Conservation (phyloP, 2,888 invertebrate genomes). For the Drosophila prolongata region DNA sequence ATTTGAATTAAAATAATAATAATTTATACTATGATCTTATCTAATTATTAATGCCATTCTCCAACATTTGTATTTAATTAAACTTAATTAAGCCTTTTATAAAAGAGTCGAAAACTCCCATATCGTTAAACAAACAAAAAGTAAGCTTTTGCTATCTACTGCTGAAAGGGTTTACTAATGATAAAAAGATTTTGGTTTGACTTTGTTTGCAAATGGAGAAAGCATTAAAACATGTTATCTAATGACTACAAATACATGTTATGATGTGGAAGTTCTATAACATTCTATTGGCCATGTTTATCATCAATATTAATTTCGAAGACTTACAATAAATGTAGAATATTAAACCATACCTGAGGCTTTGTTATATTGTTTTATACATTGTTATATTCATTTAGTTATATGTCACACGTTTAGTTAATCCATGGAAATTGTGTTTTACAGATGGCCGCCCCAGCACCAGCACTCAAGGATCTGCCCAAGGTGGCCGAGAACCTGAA, state of each 20-base stretch:
- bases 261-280: neutral
- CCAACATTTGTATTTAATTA: too few relatives aligned
- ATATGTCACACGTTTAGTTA: too few relatives aligned
- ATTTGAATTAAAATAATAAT: too few relatives aligned
- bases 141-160: too few relatives aligned
- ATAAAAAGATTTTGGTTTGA: too few relatives aligned
- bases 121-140: too few relatives aligned
- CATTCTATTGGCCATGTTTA: neutral
- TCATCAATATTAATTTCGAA: neutral
- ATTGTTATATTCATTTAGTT: too few relatives aligned
- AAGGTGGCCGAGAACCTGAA: conserved; percentile 95
- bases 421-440: neutral
- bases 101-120: too few relatives aligned
- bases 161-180: neutral
- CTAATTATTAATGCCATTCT: too few relatives aligned
- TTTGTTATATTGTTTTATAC: neutral
- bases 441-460: conserved; percentile 84
- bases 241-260: neutral
- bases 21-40: too few relatives aligned
- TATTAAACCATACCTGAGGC: neutral
- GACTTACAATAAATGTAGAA: too few relatives aligned
- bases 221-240: neutral
- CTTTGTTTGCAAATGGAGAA: neutral
- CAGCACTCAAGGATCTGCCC: conserved; percentile 95
- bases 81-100: too few relatives aligned